phyloP scores from a whole-genome alignment of 2,888 invertebrate genomes.

The Fabriciana adippe region DNA sequence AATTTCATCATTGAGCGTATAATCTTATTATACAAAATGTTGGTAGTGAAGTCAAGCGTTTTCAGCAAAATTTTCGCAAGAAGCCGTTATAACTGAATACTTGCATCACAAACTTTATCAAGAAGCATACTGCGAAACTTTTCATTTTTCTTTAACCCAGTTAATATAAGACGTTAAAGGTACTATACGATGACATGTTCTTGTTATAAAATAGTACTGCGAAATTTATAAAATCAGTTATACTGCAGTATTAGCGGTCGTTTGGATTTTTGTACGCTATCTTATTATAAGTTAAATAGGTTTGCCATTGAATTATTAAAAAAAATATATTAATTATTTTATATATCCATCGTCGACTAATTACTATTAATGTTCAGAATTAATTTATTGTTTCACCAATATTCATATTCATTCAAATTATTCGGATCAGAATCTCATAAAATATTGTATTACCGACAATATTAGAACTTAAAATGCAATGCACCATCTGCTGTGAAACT shows the following conservation, averaged over 20 bases:
- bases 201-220: not conserved
- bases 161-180: slow-evolving; percentile 56
- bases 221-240: not conserved
- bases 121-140: slow-evolving; percentile 74
- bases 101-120: slow-evolving; percentile 58
- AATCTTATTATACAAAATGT: slow-evolving; percentile 13
- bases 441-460: no score
- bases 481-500: no score
- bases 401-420: no score
- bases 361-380: no score
- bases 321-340: no score
- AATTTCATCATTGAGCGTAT: slow-evolving; percentile 15
- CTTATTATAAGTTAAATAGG: no score
- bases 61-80: slow-evolving; percentile 24
- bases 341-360: no score
- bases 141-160: slow-evolving; percentile 76
- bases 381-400: no score
- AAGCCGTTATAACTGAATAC: slow-evolving; percentile 58
- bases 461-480: no score
- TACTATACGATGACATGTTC: slow-evolving; percentile 53
- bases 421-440: no score
- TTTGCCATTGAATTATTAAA: no score
- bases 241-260: not conserved
- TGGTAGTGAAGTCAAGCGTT: slow-evolving; percentile 21
- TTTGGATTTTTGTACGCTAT: no score